Evolutionary conservation across 2,113 vertebrate genomes (phyloP).

Genomic region (Polyodon spathula): DNA sequence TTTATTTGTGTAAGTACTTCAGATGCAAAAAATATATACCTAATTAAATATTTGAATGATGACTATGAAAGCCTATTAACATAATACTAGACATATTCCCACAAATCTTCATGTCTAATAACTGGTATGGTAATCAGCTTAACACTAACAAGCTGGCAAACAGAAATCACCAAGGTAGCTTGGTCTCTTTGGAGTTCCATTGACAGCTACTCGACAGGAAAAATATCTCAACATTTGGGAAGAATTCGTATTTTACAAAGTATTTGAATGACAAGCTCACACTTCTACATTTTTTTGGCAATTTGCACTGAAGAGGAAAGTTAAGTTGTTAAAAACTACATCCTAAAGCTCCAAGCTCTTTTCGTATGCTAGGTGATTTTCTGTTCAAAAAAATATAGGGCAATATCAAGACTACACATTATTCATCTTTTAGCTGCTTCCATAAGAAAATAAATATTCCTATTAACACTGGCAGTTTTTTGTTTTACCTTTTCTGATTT

Average conservation of each 20-base stretch:
- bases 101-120: conserved; percentile 5
- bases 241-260: not conserved
- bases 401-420: not conserved
- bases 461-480: not conserved
- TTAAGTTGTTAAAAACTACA: not conserved
- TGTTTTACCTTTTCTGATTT: not conserved
- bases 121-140: conserved; percentile 6
- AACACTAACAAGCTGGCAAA: conserved; percentile 5
- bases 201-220: not conserved
- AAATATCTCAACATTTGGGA: not conserved
- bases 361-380: not conserved
- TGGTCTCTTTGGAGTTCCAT: not conserved
- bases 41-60: not conserved
- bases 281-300: not conserved
- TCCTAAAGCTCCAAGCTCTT: not conserved
- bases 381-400: not conserved
- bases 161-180: not conserved
- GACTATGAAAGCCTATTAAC: not conserved
- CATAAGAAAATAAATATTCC: not conserved
- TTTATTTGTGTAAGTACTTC: not conserved
- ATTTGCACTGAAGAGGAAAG: not conserved
- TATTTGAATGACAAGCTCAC: not conserved
- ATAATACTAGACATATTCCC: not conserved
- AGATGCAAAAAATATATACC: not conserved
- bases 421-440: not conserved